These are phyloP conservation scores for Kryptopterus vitreolus DNA, from an alignment of 2,797 vertebrate species.

Conservation along the genomic window DNA sequence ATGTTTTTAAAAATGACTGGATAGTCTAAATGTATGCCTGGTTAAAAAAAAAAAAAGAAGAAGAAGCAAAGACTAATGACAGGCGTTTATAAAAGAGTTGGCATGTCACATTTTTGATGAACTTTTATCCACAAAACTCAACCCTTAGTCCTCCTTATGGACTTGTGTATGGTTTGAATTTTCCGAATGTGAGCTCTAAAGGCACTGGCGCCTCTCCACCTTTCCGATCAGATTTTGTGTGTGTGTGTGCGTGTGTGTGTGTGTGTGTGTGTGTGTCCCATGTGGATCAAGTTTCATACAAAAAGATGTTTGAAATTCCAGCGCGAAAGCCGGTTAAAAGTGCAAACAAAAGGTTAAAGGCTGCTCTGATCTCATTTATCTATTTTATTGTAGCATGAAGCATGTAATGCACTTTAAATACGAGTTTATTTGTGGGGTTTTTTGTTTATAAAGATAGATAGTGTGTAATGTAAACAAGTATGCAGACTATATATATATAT, in stretches of 20 bases:
- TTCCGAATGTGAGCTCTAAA: conserved; percentile 59
- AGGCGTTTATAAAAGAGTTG: not conserved
- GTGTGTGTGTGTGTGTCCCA: too few species aligned
- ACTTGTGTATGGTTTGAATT: not conserved
- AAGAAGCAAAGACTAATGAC: not conserved
- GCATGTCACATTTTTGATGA: not conserved
- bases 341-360: conserved; percentile 26
- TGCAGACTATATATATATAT: too few species aligned
- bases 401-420: conserved; percentile 10
- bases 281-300: conserved; percentile 84
- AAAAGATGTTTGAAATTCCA: conserved; percentile 85
- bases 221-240: conserved; percentile 70
- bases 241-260: too few species aligned
- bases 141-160: not conserved
- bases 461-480: conserved; percentile 19
- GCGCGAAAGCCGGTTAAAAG: conserved; percentile 68
- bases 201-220: conserved; percentile 78
- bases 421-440: not conserved
- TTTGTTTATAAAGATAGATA: not conserved
- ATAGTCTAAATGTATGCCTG: not conserved
- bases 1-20: too few species aligned
- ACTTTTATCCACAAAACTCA: not conserved
- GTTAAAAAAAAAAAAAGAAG: not conserved
- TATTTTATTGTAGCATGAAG: not conserved
- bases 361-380: conserved; percentile 10